Conservation (phyloP, 2,113 vertebrate genomes). For the Lophura nycthemera region DNA sequence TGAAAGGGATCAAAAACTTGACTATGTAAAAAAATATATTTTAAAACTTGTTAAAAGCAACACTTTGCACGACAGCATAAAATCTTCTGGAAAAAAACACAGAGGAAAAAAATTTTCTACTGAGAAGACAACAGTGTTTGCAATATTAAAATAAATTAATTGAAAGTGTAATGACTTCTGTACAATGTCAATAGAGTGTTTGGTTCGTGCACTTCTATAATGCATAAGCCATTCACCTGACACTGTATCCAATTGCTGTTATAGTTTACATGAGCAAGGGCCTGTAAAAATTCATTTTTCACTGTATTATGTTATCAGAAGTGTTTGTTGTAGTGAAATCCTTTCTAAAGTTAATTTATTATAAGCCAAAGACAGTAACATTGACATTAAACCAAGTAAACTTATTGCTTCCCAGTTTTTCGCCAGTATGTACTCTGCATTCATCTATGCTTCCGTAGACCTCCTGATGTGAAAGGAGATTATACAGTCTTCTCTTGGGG, state of each 20-base stretch:
- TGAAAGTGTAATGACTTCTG: constrained; percentile 45
- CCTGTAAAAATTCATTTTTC: constrained; percentile 35
- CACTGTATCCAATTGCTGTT: constrained; percentile 25
- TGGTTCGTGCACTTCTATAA: constrained; percentile 34
- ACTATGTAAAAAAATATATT: background rate
- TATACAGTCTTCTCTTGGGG: constrained; percentile 9
- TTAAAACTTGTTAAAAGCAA: background rate
- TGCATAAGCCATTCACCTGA: constrained; percentile 18
- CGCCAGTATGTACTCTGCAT: background rate
- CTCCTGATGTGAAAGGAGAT: constrained; percentile 33
- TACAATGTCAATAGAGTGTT: constrained; percentile 42
- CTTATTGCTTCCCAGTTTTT: constrained; percentile 18
- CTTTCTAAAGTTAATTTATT: constrained; percentile 25
- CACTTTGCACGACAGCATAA: background rate
- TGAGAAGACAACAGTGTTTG: constrained; percentile 14
- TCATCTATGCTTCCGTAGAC: constrained; percentile 21
- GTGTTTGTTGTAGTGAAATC: constrained; percentile 41
- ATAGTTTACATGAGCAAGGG: constrained; percentile 32
- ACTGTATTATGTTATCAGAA: constrained; percentile 42
- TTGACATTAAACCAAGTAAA: constrained; percentile 15
- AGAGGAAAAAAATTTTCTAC: background rate
- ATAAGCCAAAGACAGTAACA: background rate
- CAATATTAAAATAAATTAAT: constrained; percentile 55
- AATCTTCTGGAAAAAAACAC: background rate
- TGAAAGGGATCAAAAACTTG: background rate